phyloP scores from a whole-genome alignment of 1,140 invertebrate genomes.

The Cherax quadricarinatus region DNA sequence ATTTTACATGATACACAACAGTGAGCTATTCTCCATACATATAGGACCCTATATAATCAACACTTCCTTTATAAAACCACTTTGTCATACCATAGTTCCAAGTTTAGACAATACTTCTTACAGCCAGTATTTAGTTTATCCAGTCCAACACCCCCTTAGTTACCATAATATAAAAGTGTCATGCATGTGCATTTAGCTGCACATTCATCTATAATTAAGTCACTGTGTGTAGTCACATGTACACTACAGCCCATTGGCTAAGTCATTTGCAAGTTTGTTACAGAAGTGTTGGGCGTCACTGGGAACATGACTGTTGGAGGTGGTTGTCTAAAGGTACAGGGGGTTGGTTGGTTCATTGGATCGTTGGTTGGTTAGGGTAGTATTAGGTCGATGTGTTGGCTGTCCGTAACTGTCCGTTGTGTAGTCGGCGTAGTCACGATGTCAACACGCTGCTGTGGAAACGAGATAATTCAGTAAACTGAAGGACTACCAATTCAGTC shows the following conservation, averaged over 20 bases:
- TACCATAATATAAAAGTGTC: background rate
- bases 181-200: conserved; percentile 32
- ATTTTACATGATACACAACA: background rate
- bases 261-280: conserved; percentile 37
- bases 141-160: background rate
- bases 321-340: conserved; percentile 60
- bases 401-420: conserved; percentile 71
- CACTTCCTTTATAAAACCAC: background rate
- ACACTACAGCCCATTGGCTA: conserved; percentile 24
- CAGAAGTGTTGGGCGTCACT: conserved; percentile 51
- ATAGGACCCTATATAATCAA: background rate
- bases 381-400: conserved; percentile 66
- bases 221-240: conserved; percentile 53
- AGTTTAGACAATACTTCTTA: background rate
- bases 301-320: conserved; percentile 58
- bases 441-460: conserved; percentile 70
- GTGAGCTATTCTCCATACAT: background rate
- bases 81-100: background rate
- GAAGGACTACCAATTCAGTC: background rate
- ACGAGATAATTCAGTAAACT: conserved; percentile 59
- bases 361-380: conserved; percentile 66
- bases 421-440: conserved; percentile 62
- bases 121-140: background rate
- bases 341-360: conserved; percentile 54
- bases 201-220: conserved; percentile 27